A percentile compares a stretch with the other conserved stretches of the same genome.
Evolutionary conservation across 64 coral and sea anemone genomes (phyloP).

Genomic region (Pocillopora verrucosa): DNA sequence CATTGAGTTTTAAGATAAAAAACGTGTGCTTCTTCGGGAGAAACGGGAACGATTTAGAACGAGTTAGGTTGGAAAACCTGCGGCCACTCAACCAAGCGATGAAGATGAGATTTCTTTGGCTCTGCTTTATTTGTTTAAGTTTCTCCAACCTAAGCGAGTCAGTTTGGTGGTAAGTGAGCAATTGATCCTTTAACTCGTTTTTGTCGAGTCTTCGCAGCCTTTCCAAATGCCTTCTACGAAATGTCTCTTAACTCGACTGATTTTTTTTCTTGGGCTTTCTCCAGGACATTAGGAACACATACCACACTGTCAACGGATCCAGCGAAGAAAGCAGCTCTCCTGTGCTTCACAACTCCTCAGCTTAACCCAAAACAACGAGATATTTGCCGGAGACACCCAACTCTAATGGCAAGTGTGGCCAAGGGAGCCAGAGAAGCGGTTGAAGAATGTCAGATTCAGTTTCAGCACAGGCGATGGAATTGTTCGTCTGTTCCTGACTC

Average conservation of each 20-base stretch:
- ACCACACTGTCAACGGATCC: constrained; percentile 78
- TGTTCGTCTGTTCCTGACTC: constrained; percentile 85
- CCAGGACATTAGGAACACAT: constrained; percentile 89
- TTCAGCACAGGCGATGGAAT: constrained; percentile 81
- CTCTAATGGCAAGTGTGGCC: constrained; percentile 78
- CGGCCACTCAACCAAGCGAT: constrained; percentile 1
- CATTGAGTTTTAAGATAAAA: constrained; percentile 15
- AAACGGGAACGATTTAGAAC: constrained; percentile 44
- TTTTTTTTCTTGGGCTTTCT: constrained; percentile 22
- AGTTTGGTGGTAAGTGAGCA: constrained; percentile 92
- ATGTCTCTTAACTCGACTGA: not conserved
- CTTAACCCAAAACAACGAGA: constrained; percentile 80
- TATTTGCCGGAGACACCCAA: constrained; percentile 70
- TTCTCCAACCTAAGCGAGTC: constrained; percentile 43
- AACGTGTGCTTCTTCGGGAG: constrained; percentile 38
- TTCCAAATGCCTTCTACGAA: not conserved
- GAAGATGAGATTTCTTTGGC: constrained; percentile 53
- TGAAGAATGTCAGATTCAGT: constrained; percentile 83
- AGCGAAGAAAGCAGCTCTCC: constrained; percentile 68
- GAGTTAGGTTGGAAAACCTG: constrained; percentile 25
- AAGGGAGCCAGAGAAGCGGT: constrained; percentile 71
- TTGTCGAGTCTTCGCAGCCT: constrained; percentile 26
- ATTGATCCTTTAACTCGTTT: constrained; percentile 30
- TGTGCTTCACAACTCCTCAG: constrained; percentile 80
- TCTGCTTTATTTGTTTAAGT: constrained; percentile 44